Percentiles rank a stretch among this genome's conserved stretches.
Evolutionary conservation across 2,113 vertebrate genomes (phyloP).

Genomic region (Marcusenius ussheri): DNA sequence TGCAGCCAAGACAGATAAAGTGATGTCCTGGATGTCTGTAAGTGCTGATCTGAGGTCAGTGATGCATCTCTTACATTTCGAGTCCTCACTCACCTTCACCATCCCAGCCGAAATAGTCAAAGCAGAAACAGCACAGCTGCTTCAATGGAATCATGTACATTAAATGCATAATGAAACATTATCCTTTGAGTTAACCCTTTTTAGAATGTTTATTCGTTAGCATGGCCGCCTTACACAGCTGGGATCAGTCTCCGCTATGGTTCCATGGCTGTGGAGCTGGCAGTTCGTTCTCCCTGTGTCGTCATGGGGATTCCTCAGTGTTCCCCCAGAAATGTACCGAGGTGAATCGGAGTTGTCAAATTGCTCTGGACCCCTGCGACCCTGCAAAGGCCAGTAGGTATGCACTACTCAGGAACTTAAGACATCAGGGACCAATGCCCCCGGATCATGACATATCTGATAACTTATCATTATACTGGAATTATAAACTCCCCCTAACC

Average conservation of each 20-base stretch:
- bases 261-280: not conserved
- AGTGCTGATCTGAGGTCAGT: not conserved
- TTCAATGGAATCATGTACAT: not conserved
- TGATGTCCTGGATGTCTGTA: not conserved
- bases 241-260: not conserved
- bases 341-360: not conserved
- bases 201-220: not conserved
- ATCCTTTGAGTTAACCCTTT: not conserved
- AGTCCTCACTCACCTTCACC: not conserved
- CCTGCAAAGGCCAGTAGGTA: not conserved
- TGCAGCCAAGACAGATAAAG: not conserved
- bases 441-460: not conserved
- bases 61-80: not conserved
- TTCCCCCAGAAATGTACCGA: not conserved
- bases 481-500: not conserved
- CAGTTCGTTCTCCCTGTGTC: not conserved
- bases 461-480: not conserved
- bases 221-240: too few relatives aligned
- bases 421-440: not conserved
- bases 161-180: not conserved
- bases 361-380: not conserved
- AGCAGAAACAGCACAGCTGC: not conserved
- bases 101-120: not conserved
- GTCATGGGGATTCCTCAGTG: not conserved
- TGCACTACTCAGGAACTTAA: not conserved